These are phyloP conservation scores for Meloidogyne chitwoodi DNA, from an alignment of 1,140 invertebrate species.

Conservation along the genomic window DNA sequence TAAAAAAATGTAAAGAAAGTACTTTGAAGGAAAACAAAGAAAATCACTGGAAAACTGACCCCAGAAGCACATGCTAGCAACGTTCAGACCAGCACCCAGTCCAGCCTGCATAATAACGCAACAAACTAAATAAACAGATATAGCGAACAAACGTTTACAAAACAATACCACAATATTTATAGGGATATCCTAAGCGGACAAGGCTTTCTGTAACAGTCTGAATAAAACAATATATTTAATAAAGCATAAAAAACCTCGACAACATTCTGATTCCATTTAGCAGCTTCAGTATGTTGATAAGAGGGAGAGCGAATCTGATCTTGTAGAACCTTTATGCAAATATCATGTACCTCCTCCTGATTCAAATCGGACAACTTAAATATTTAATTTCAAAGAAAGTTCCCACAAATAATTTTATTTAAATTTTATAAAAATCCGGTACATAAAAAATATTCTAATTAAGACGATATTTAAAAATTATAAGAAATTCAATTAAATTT, in stretches of 20 bases:
- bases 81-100: background rate
- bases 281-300: constrained; percentile 4
- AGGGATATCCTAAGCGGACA: constrained; percentile 1
- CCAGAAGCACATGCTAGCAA: background rate
- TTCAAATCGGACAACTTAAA: background rate
- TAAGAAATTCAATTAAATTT: too few species aligned
- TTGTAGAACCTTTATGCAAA: background rate
- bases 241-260: background rate
- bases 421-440: too few species aligned
- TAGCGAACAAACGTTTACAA: too few species aligned
- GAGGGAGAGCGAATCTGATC: background rate
- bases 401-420: background rate
- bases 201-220: background rate
- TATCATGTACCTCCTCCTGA: background rate
- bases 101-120: background rate
- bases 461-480: too few species aligned
- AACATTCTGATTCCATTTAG: constrained; percentile 2
- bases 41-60: background rate
- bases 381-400: background rate
- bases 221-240: background rate
- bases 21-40: background rate
- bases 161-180: constrained; percentile 2
- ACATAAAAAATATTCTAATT: too few species aligned
- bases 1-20: too few species aligned
- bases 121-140: background rate